Evolutionary conservation across 2,113 vertebrate species (phyloP), one percentile per base, ranked within the genome.

Genomic region (Silurus asotus): DNA sequence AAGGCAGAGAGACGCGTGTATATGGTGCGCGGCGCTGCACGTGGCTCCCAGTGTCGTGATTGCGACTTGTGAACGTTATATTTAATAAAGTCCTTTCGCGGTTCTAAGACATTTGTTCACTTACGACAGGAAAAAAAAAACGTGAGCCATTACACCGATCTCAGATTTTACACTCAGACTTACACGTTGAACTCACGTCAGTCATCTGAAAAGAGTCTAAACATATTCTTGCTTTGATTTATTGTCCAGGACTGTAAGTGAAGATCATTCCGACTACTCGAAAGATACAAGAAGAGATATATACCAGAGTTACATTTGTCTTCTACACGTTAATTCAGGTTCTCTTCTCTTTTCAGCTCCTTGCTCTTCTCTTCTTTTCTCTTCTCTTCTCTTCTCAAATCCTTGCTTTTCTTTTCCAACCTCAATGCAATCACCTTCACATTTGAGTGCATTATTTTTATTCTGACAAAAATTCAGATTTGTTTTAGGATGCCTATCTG

Each of bases 1-100:
- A 65, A 84, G 90, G 88, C 92, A 93, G 91, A 92, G 89, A 93
- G 88, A 84, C n/a, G 80, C 58, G 28, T 23, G 62, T 80, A 86
- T 55, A 25, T 90, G 88, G 28, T 91, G 89, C 90, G 59, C 84
- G 88, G 53, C 69, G 81, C 67, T 85, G 83, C 86, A 88, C 81
- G 82, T 89, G 87, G 74, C n/a, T 75, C 1, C 20, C 20, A n/a
- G 72, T 9, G 9, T 75, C 19, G 14, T 37, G 28, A 37, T 37
- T 2, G 28, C 28, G 28, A 37, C 1, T 37, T 37, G 28, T 37
- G 28, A 37, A 37, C 28, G 28, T 37, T 37, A 58, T n/a, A 53
- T 51, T 51, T 51, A 49, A 49, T 37, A 49, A 37, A 37, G 20
- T 1, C 45, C 28, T 37, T 37, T 49, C 37, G 20, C 69, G 10